These are phyloP conservation scores for Psittacula cyanocephala DNA, from an alignment of 2,113 vertebrate genomes.

Conservation along the genomic window DNA sequence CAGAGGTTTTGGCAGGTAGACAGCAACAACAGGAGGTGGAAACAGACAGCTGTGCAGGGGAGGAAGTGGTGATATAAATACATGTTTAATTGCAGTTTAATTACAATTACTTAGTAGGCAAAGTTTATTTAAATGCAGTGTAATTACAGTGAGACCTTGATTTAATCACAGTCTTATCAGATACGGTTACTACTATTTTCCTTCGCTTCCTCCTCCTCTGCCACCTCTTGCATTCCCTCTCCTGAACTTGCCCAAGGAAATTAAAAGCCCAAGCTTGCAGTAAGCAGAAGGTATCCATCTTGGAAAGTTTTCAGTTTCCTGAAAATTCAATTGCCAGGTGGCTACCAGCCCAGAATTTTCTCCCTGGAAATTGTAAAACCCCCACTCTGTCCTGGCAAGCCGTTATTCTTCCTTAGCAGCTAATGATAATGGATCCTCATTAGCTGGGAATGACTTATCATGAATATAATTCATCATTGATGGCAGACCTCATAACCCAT, in stretches of 20 bases:
- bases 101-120: conserved; percentile 81
- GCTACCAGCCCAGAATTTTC: conserved; percentile 19
- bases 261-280: neutral
- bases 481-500: conserved; percentile 68
- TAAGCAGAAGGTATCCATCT: neutral
- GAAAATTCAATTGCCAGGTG: conserved; percentile 9
- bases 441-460: conserved; percentile 68
- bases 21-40: conserved; percentile 60
- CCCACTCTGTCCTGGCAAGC: neutral
- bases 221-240: neutral
- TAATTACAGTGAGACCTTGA: conserved; percentile 80
- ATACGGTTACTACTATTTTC: conserved; percentile 57
- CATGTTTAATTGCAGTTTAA: conserved; percentile 81
- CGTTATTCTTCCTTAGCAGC: conserved; percentile 31
- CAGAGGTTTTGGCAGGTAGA: conserved; percentile 55
- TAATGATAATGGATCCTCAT: conserved; percentile 68
- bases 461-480: conserved; percentile 62
- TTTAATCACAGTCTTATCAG: conserved; percentile 79
- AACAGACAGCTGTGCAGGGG: conserved; percentile 70
- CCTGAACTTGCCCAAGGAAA: neutral
- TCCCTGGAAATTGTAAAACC: conserved; percentile 12
- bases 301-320: conserved; percentile 10
- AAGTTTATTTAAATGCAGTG: conserved; percentile 79
- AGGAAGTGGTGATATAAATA: conserved; percentile 79
- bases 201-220: neutral